Evolutionary conservation across 2,113 vertebrate species (phyloP), one percentile per base, ranked within the genome.

Genomic region (Malaclemys terrapin): DNA sequence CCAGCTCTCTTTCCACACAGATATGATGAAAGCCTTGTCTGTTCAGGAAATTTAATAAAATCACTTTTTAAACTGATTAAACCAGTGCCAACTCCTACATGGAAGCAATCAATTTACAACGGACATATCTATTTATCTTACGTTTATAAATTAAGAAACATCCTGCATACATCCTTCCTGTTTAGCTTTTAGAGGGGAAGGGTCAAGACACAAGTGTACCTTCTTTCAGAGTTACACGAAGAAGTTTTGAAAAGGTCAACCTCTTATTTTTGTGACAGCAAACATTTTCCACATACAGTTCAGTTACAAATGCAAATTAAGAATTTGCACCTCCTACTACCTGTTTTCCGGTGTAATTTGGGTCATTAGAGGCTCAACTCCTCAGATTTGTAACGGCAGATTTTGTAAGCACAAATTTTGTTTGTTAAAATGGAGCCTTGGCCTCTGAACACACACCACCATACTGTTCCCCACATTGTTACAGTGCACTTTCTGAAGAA

Each of bases 381-480:
- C 17, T 92, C 93, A 24, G 89, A 83, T 89, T 87, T 81, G 57
- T 27, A 85, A 52, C n/a, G 81, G 85, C 17, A 89, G 91, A 84
- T 1, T 1, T 38, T 49, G 3, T 45, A 27, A 42, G 72, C 80
- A 89, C 3, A 91, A 90, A 81, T 57, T 72, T 31, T 24, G 57
- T 78, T 12, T 78, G 24, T 47, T 76, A 76, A 27, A 76, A 5
- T 27, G 4, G 13, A 75, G 17, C 10, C 91, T 93, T 87, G 16
- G 31, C 75, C 16, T 54, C 79, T 42, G 12, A 92, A 72, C 89
- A 89, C 86, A 89, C 65, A 82, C 50, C 5, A 47, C 19, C 57
- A 24, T 78, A 49, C 52, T 1, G 19, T 83, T 50, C 50, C 88
- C 29, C 80, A 42, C 52, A 79, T 80, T 91, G 38, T 87, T 91